These are phyloP conservation scores for Fregata magnificens DNA, from an alignment of 2,113 vertebrate genomes.

Conservation along the genomic window DNA sequence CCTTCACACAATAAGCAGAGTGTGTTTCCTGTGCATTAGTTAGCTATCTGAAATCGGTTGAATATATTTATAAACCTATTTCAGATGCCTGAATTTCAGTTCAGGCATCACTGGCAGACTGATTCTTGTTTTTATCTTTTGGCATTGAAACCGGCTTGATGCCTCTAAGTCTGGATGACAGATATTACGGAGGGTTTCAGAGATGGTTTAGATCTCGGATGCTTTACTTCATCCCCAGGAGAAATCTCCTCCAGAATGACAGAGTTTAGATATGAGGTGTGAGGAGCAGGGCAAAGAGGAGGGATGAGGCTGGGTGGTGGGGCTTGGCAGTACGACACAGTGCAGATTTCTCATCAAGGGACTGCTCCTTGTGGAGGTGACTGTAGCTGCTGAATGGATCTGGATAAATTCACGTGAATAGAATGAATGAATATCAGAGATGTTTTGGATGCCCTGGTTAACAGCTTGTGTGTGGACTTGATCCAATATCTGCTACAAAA, in stretches of 20 bases:
- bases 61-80: neutral
- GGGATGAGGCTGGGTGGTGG: neutral
- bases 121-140: neutral
- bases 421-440: neutral
- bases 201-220: neutral
- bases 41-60: neutral
- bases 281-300: neutral
- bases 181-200: neutral
- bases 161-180: neutral
- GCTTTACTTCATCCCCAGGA: neutral
- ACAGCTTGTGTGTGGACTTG: neutral
- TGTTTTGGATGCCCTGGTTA: neutral
- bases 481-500: neutral
- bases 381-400: neutral
- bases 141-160: neutral
- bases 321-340: neutral
- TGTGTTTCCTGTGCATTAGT: neutral
- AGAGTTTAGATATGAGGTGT: neutral
- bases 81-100: neutral
- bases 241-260: neutral
- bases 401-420: neutral
- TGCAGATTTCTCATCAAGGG: too few relatives aligned
- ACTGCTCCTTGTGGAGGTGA: neutral
- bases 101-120: neutral
- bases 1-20: neutral